Conservation (phyloP, 23 tunicate genomes). For the Trididemnum miniatum region DNA sequence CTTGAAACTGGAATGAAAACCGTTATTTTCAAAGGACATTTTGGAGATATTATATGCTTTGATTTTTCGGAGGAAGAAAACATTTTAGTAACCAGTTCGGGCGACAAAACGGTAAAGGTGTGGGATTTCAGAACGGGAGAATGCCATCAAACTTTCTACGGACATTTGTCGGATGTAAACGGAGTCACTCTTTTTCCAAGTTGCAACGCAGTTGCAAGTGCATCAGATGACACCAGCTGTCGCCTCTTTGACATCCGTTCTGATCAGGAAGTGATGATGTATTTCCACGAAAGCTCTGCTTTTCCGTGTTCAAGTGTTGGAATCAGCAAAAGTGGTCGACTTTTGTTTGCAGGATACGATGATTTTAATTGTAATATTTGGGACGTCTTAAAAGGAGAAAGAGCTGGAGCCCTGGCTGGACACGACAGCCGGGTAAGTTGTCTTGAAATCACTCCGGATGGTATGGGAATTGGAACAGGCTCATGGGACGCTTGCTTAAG, state of each 20-base stretch:
- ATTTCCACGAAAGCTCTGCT: slow-evolving; percentile 18
- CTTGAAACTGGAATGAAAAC: slow-evolving; percentile 7
- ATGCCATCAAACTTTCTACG: slow-evolving; percentile 6
- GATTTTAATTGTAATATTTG: slow-evolving; percentile 9
- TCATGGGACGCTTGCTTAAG: slow-evolving; percentile 17
- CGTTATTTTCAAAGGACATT: background rate
- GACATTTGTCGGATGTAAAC: slow-evolving; percentile 10
- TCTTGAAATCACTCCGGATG: slow-evolving; percentile 1
- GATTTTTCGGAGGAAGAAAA: background rate
- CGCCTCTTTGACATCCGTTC: slow-evolving; percentile 17
- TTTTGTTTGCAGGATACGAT: slow-evolving; percentile 21
- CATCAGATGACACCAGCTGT: slow-evolving; percentile 20
- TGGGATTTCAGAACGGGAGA: slow-evolving; percentile 9
- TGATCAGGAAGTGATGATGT: slow-evolving; percentile 29
- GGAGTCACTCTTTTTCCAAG: slow-evolving; percentile 8
- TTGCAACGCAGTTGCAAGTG: background rate
- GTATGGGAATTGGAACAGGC: slow-evolving; percentile 5
- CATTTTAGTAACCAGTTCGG: background rate
- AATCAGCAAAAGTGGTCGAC: slow-evolving; percentile 16
- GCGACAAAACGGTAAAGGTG: slow-evolving; percentile 12
- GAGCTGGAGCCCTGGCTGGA: slow-evolving; percentile 23
- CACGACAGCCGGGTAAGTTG: slow-evolving; percentile 16
- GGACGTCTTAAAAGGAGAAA: slow-evolving; percentile 11
- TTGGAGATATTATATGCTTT: background rate
- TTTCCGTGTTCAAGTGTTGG: slow-evolving; percentile 1